A percentile compares a stretch with the other conserved stretches of the same genome.
phyloP scores from a whole-genome alignment of 2,888 invertebrate genomes.

The Exocentrus adspersus region DNA sequence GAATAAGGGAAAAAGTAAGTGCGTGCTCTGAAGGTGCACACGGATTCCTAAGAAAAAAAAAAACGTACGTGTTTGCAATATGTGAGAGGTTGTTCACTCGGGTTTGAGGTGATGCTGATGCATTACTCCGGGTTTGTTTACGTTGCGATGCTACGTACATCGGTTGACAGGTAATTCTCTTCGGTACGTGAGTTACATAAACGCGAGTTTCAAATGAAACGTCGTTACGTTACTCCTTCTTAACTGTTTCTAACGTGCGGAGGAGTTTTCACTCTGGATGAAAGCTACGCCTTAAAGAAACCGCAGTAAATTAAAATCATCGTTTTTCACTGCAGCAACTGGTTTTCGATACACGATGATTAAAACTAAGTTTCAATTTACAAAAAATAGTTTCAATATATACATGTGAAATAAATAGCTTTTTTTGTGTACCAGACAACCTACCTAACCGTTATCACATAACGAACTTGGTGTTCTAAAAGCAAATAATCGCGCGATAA shows the following conservation, averaged over 20 bases:
- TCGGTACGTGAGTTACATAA: slow-evolving; percentile 25
- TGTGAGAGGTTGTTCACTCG: slow-evolving; percentile 32
- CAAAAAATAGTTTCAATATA: too few species aligned
- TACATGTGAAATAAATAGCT: too few species aligned
- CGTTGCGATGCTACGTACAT: slow-evolving; percentile 8
- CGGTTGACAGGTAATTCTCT: slow-evolving; percentile 11
- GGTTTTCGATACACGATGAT: too few species aligned
- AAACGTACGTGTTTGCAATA: slow-evolving; percentile 29
- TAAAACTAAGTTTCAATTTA: too few species aligned
- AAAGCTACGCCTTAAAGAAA: too few species aligned
- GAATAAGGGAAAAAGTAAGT: slow-evolving; percentile 62
- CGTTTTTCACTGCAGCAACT: too few species aligned
- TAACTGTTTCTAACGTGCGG: neutral
- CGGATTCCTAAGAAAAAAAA: slow-evolving; percentile 3
- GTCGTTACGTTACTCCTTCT: neutral
- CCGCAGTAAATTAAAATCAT: too few species aligned
- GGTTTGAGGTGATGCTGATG: slow-evolving; percentile 1
- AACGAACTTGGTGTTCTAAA: neutral
- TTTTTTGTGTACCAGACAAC: too few species aligned
- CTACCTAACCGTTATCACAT: neutral
- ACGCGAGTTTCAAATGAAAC: slow-evolving; percentile 6
- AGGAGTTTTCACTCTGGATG: too few species aligned
- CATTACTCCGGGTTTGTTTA: slow-evolving; percentile 21
- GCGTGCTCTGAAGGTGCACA: slow-evolving; percentile 4
- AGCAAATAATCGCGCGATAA: neutral